Evolutionary conservation across 2,888 invertebrate species (phyloP).

Genomic region (Monoplex corrugatus): DNA sequence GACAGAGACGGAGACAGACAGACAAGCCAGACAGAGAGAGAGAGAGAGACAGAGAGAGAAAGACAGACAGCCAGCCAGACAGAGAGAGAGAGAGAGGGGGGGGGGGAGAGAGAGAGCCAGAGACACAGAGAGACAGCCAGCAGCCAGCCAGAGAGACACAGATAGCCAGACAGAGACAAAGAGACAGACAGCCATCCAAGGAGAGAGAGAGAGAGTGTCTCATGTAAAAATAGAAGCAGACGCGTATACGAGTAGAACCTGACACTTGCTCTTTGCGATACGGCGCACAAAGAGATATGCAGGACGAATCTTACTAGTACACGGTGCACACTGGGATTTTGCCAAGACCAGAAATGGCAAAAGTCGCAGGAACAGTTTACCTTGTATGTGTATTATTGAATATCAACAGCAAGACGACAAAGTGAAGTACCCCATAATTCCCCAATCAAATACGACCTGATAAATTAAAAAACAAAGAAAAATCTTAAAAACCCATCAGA

Average conservation of each 20-base stretch:
- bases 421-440: too few species aligned
- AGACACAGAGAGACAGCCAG: background rate
- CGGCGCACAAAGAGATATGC: background rate
- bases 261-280: background rate
- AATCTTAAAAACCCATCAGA: too few species aligned
- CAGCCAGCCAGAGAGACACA: background rate
- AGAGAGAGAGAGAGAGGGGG: background rate
- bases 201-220: background rate
- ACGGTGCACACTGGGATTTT: too few species aligned
- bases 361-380: too few species aligned
- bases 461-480: too few species aligned
- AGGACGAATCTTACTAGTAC: too few species aligned
- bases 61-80: background rate
- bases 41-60: conserved; percentile 13
- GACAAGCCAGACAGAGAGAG: background rate
- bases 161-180: background rate
- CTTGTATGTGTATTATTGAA: too few species aligned
- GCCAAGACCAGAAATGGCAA: too few species aligned
- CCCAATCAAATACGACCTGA: too few species aligned
- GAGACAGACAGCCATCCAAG: background rate
- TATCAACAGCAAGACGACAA: too few species aligned
- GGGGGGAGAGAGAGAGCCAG: background rate
- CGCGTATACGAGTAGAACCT: too few species aligned
- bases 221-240: too few species aligned
- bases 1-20: background rate